Conservation (phyloP, 2,888 invertebrate species). For the Idaea biselata region DNA sequence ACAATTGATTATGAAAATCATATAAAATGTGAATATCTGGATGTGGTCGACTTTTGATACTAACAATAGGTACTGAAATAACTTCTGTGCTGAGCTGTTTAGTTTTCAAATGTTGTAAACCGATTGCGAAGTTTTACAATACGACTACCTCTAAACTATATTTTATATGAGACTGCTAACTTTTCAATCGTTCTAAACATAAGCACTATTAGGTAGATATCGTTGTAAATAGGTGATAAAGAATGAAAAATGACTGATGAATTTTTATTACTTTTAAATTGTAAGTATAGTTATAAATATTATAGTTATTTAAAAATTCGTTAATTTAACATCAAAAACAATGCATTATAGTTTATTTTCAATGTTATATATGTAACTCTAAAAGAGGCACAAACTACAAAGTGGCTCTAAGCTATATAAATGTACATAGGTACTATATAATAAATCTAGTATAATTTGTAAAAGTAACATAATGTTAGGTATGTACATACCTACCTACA, state of each 20-base stretch:
- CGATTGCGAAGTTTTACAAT: no score
- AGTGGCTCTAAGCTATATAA: conserved; percentile 29
- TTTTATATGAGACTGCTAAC: background rate
- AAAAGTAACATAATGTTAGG: background rate
- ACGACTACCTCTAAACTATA: no score
- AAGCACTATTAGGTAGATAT: background rate
- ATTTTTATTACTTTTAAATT: conserved; percentile 2
- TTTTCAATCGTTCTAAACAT: background rate
- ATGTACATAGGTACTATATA: background rate
- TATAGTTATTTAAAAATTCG: background rate
- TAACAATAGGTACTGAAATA: no score
- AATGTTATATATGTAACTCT: conserved; percentile 22
- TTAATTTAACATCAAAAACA: conserved; percentile 10
- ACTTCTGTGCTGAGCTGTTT: no score
- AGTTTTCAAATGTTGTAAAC: no score
- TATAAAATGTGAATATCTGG: no score
- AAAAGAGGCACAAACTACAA: conserved; percentile 26
- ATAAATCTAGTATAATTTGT: conserved; percentile 3
- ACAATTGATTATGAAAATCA: no score
- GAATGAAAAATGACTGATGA: conserved; percentile 24
- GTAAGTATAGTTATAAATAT: background rate
- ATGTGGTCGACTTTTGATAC: no score
- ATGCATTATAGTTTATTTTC: background rate
- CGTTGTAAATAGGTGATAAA: background rate
- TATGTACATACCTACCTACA: background rate